Percentiles rank a stretch among this genome's conserved stretches.
These are phyloP conservation scores for Leptosomus discolor DNA, from an alignment of 2,113 vertebrate genomes.

Conservation along the genomic window DNA sequence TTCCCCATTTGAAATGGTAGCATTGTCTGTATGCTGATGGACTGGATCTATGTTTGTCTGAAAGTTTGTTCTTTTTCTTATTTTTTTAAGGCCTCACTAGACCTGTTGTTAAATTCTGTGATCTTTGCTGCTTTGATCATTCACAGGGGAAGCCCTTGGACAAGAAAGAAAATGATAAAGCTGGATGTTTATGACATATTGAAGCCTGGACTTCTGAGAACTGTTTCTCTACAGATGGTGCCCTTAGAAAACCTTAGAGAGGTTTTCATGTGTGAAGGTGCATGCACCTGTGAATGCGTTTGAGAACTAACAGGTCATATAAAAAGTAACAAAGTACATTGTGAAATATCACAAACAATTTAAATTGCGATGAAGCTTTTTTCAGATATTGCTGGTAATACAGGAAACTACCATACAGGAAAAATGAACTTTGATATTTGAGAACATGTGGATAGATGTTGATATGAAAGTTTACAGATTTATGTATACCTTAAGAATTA, in stretches of 20 bases:
- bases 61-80: not conserved
- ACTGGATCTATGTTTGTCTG: not conserved
- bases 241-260: not conserved
- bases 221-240: not conserved
- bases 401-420: not conserved
- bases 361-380: not conserved
- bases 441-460: not conserved
- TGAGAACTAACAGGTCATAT: not conserved
- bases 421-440: not conserved
- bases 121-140: not conserved
- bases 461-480: not conserved
- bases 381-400: not conserved
- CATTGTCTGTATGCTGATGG: not conserved
- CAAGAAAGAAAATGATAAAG: not conserved
- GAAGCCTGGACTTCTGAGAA: not conserved
- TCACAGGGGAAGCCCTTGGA: not conserved
- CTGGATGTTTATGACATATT: not conserved
- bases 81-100: not conserved
- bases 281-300: not conserved
- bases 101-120: not conserved
- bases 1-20: not conserved
- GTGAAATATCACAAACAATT: not conserved
- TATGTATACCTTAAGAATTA: not conserved
- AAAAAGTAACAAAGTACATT: not conserved
- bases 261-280: not conserved